Evolutionary conservation across 2,888 invertebrate genomes (phyloP).

Genomic region (Drosophila cognata): DNA sequence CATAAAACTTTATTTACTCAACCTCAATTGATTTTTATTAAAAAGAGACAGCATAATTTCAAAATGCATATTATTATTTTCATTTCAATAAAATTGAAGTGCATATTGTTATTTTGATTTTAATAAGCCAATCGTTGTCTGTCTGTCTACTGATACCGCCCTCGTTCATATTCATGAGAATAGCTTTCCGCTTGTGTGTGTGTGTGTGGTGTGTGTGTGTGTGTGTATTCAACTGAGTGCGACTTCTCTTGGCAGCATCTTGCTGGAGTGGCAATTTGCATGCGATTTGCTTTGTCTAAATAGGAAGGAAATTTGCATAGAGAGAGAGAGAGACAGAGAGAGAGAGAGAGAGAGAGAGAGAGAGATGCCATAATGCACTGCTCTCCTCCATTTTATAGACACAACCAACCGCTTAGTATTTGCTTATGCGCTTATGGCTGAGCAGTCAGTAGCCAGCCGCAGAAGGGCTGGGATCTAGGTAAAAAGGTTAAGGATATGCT

Average conservation of each 20-base stretch:
- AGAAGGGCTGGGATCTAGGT: slow-evolving; percentile 71
- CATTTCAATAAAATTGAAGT: neutral
- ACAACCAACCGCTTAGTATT: slow-evolving; percentile 39
- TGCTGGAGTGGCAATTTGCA: slow-evolving; percentile 78
- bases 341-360: slow-evolving; percentile 40
- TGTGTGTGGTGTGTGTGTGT: slow-evolving; percentile 17
- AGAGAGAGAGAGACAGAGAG: slow-evolving; percentile 45
- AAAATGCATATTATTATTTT: neutral
- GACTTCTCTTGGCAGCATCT: slow-evolving; percentile 55
- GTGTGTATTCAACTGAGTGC: slow-evolving; percentile 38
- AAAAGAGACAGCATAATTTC: too few relatives aligned
- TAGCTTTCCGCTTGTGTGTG: slow-evolving; percentile 2
- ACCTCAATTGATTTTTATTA: neutral
- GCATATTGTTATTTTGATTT: neutral
- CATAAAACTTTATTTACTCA: neutral
- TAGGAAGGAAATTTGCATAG: slow-evolving; percentile 64
- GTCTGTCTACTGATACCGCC: slow-evolving; percentile 22
- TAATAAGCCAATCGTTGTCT: slow-evolving; percentile 1
- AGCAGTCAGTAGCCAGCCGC: slow-evolving; percentile 19
- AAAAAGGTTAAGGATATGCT: slow-evolving; percentile 79
- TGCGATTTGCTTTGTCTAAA: slow-evolving; percentile 74
- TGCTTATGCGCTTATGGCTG: slow-evolving; percentile 55
- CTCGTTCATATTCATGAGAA: slow-evolving; percentile 47
- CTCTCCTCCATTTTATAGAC: slow-evolving; percentile 39
- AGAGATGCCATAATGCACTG: slow-evolving; percentile 70